Evolutionary conservation across 1,140 invertebrate genomes (phyloP).

Genomic region (Diabrotica undecimpunctata): DNA sequence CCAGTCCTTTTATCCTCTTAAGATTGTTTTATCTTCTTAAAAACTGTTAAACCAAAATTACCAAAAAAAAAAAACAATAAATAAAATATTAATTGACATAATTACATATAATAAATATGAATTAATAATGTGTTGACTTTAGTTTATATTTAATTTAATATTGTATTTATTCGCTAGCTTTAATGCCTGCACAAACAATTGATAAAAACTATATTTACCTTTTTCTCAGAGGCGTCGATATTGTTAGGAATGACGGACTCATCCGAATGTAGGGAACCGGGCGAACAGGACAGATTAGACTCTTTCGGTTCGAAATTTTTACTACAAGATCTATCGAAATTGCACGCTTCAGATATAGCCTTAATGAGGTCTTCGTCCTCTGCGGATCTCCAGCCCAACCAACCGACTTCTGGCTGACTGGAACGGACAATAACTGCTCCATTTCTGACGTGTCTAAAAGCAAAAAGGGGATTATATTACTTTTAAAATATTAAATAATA

Average conservation of each 20-base stretch:
- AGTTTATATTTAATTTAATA: too few species aligned
- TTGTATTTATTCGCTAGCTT: too few species aligned
- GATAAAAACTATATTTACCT: constrained; percentile 23
- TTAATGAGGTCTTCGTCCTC: constrained; percentile 87
- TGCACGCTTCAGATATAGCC: constrained; percentile 79
- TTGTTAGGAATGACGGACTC: constrained; percentile 37
- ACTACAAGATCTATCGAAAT: constrained; percentile 58
- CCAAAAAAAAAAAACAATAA: too few species aligned
- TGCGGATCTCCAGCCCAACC: constrained; percentile 84
- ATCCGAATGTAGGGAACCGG: constrained; percentile 39
- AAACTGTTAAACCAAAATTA: too few species aligned
- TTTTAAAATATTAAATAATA: background rate
- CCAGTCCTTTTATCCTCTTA: too few species aligned
- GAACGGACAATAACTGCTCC: constrained; percentile 91
- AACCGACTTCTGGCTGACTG: constrained; percentile 56
- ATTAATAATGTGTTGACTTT: too few species aligned
- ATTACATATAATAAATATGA: too few species aligned
- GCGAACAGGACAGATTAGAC: constrained; percentile 37
- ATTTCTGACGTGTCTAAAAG: constrained; percentile 66
- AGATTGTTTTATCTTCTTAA: too few species aligned
- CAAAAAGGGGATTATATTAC: background rate
- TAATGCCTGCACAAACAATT: too few species aligned
- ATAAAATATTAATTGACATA: too few species aligned
- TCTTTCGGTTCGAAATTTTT: constrained; percentile 28
- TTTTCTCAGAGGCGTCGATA: constrained; percentile 34